phyloP scores from a whole-genome alignment of 2,888 invertebrate genomes.

The Protonemura montana region DNA sequence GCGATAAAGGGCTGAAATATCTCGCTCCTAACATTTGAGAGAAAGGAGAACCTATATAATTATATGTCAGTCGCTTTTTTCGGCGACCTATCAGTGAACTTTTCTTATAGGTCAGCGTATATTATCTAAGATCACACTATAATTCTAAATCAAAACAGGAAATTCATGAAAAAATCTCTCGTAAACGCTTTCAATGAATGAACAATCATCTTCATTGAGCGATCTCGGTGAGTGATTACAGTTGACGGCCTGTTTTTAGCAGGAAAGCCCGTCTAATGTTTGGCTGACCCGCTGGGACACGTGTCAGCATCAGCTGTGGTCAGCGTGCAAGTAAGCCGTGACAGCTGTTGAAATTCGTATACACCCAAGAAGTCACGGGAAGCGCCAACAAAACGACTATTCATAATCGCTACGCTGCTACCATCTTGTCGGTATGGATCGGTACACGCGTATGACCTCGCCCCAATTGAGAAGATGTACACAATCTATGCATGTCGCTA shows the following conservation, averaged over 20 bases:
- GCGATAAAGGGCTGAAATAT: not conserved
- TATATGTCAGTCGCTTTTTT: not conserved
- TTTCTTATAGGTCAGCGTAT: not conserved
- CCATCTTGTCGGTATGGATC: not conserved
- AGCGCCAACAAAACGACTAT: not conserved
- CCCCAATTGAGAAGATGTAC: not conserved
- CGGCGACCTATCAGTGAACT: not conserved
- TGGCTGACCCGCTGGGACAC: not conserved
- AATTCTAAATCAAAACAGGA: not conserved
- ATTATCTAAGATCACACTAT: slow-evolving; percentile 8
- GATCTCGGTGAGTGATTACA: slow-evolving; percentile 9
- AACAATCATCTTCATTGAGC: not conserved
- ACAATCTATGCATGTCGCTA: too few relatives aligned
- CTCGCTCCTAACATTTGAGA: not conserved
- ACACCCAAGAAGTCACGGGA: not conserved
- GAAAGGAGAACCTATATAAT: not conserved
- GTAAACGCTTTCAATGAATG: not conserved
- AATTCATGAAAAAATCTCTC: not conserved
- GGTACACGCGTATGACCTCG: not conserved
- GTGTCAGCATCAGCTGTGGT: not conserved
- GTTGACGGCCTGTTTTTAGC: not conserved
- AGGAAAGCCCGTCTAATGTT: not conserved
- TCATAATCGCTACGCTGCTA: not conserved
- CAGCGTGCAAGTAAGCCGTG: not conserved
- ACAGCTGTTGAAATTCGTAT: not conserved